Conservation (phyloP, 2,888 invertebrate genomes). For the Elmis aenea region DNA sequence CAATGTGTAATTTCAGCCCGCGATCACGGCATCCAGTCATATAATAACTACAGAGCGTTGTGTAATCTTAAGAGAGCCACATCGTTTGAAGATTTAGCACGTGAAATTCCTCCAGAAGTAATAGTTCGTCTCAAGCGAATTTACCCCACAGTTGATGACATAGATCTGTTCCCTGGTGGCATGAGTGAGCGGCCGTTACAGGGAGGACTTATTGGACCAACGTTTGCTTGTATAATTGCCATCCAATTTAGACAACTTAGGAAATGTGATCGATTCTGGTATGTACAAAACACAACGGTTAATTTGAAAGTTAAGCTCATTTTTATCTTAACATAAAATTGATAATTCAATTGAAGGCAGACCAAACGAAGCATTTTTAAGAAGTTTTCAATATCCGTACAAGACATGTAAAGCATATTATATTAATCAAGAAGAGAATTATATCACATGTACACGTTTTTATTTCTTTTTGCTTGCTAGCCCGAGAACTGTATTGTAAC, state of each 20-base stretch:
- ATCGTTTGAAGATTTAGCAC: constrained; percentile 78
- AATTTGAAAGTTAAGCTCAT: constrained; percentile 1
- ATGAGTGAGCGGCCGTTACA: constrained; percentile 84
- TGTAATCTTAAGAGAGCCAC: constrained; percentile 84
- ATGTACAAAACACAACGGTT: constrained; percentile 28
- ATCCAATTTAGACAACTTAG: constrained; percentile 87
- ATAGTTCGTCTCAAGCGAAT: constrained; percentile 73
- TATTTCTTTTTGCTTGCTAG: too few species aligned
- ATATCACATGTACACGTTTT: too few species aligned
- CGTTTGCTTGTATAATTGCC: constrained; percentile 91
- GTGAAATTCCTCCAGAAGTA: constrained; percentile 82
- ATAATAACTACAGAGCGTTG: constrained; percentile 85
- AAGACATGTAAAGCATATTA: too few species aligned
- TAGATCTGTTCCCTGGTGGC: constrained; percentile 93
- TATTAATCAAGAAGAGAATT: too few species aligned
- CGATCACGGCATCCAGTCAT: constrained; percentile 84
- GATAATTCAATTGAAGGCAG: too few species aligned
- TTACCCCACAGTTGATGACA: constrained; percentile 88
- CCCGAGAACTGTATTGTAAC: too few species aligned
- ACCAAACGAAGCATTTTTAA: too few species aligned
- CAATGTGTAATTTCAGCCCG: constrained; percentile 49
- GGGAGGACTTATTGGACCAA: constrained; percentile 90
- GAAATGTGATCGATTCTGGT: constrained; percentile 94
- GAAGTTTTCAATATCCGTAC: too few species aligned
- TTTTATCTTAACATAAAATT: constrained; percentile 5